Evolutionary conservation across 2,797 vertebrate genomes (phyloP).

Genomic region (Diglossa cyanea): DNA sequence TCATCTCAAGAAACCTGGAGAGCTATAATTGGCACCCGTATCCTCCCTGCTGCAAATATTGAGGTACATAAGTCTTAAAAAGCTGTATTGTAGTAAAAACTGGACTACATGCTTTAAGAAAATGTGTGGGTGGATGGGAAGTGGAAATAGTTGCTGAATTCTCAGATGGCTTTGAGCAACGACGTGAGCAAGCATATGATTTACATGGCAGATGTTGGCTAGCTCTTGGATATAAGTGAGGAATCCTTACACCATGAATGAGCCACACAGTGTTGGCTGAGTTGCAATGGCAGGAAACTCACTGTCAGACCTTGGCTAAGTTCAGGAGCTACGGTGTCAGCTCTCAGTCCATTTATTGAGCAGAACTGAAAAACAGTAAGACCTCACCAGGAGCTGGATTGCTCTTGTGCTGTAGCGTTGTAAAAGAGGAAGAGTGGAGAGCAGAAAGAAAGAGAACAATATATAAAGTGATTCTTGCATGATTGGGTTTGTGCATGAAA

Average conservation of each 20-base stretch:
- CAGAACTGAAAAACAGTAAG: background rate
- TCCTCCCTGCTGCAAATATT: background rate
- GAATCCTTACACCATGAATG: fast-evolving
- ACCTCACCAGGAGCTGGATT: fast-evolving
- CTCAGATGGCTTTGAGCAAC: background rate
- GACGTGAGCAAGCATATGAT: fast-evolving
- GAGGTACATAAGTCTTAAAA: background rate
- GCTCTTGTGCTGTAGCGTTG: background rate
- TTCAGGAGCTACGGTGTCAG: background rate
- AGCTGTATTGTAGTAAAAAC: background rate
- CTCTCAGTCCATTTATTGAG: background rate
- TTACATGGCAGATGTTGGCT: fast-evolving
- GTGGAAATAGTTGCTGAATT: background rate
- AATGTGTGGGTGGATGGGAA: fast-evolving
- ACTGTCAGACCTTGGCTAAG: fast-evolving
- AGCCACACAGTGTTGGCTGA: fast-evolving
- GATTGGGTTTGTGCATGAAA: fast-evolving
- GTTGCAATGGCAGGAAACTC: background rate
- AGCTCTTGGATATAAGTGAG: fast-evolving
- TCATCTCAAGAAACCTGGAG: background rate
- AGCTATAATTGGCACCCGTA: background rate
- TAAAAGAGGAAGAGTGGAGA: background rate
- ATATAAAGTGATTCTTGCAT: background rate
- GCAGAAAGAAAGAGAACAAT: background rate
- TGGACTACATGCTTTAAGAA: background rate